A percentile compares a stretch with the other conserved stretches of the same genome.
Evolutionary conservation across 2,797 vertebrate species (phyloP).

Genomic region (Schizothorax lantsangensis): DNA sequence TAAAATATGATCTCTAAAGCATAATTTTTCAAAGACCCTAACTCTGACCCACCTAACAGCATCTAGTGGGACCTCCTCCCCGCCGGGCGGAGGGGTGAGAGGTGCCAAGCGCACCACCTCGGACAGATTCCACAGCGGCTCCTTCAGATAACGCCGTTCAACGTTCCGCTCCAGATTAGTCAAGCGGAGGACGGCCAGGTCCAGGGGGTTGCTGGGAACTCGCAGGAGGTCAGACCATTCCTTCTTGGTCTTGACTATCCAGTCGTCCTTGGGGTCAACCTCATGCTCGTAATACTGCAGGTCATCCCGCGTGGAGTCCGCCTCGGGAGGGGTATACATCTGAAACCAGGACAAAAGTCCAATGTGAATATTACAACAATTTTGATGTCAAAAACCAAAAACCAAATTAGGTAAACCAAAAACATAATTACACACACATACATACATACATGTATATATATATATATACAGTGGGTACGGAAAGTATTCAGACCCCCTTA

Average conservation of each 20-base stretch:
- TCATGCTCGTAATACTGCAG: conserved; percentile 92
- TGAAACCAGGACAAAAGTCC: conserved; percentile 54
- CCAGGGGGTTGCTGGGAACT: conserved; percentile 86
- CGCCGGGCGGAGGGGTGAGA: conserved; percentile 76
- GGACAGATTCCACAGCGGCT: conserved; percentile 90
- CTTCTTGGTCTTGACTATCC: conserved; percentile 86
- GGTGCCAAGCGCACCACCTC: conserved; percentile 88
- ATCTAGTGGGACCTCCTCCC: conserved; percentile 79
- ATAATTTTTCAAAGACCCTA: background rate
- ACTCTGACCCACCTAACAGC: conserved; percentile 71
- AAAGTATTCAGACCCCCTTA: too few relatives aligned
- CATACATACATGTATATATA: too few relatives aligned
- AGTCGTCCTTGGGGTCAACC: conserved; percentile 85
- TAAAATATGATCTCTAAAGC: too few relatives aligned
- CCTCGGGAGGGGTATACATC: conserved; percentile 88
- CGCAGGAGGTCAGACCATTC: conserved; percentile 85
- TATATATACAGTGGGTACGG: too few relatives aligned
- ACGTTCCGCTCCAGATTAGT: conserved; percentile 90
- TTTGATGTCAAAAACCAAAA: background rate
- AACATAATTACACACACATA: background rate
- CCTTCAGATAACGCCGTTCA: conserved; percentile 92
- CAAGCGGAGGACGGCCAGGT: conserved; percentile 89
- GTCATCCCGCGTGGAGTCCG: conserved; percentile 88
- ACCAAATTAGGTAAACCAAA: background rate
- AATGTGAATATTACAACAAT: background rate